Evolutionary conservation across 2,113 vertebrate genomes (phyloP).

Genomic region (Menidia beryllina): DNA sequence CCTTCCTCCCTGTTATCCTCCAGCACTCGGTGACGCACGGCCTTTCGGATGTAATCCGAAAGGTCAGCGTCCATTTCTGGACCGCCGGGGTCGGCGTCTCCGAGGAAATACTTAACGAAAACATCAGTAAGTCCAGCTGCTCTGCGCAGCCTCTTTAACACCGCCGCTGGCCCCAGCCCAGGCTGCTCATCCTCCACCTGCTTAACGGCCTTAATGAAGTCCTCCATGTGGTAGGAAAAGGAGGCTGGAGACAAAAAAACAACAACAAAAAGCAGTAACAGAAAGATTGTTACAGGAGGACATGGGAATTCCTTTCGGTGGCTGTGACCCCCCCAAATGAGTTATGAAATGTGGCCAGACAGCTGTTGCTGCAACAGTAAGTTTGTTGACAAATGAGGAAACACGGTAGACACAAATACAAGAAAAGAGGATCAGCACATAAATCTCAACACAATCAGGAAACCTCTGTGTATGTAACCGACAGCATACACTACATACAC

Average conservation of each 20-base stretch:
- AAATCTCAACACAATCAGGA: conserved; percentile 1
- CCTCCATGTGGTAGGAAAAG: conserved; percentile 76
- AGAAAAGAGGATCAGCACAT: neutral
- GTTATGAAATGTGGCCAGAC: neutral
- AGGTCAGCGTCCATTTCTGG: conserved; percentile 49
- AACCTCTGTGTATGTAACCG: neutral
- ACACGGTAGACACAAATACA: neutral
- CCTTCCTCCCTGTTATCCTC: conserved; percentile 67
- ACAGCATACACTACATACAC: no score
- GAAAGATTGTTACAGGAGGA: neutral
- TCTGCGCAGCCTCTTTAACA: conserved; percentile 55
- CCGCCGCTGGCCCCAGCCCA: conserved; percentile 1
- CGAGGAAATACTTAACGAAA: conserved; percentile 64
- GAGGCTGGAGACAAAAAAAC: conserved; percentile 56
- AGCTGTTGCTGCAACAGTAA: neutral
- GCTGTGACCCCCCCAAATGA: neutral
- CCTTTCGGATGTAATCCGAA: conserved; percentile 48
- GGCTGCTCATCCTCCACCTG: conserved; percentile 67
- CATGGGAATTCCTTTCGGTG: neutral
- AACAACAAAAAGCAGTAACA: neutral
- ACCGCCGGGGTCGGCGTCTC: neutral
- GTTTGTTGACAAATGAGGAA: neutral
- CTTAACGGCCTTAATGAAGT: conserved; percentile 78
- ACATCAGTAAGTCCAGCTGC: conserved; percentile 42
- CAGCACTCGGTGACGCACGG: conserved; percentile 53